These are phyloP conservation scores for Schizothorax lantsangensis DNA, from an alignment of 2,797 vertebrate genomes.

Conservation along the genomic window DNA sequence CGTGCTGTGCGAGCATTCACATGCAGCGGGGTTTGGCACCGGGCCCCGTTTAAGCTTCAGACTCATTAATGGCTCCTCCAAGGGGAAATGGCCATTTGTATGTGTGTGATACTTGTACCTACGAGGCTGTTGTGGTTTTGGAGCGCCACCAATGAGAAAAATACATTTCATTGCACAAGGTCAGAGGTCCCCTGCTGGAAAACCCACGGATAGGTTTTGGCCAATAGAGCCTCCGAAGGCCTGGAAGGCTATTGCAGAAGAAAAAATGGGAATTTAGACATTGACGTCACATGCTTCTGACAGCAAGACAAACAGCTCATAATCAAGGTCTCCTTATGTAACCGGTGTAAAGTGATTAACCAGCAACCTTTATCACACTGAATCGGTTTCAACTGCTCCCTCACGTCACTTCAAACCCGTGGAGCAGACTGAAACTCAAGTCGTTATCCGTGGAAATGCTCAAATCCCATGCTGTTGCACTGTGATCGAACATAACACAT, in stretches of 20 bases:
- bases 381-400: conserved; percentile 22
- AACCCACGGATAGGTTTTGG: conserved; percentile 43
- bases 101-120: conserved; percentile 67
- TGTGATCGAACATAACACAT: neutral
- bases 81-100: conserved; percentile 74
- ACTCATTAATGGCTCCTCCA: conserved; percentile 75
- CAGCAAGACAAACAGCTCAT: conserved; percentile 23
- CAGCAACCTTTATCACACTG: conserved; percentile 39
- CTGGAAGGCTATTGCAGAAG: conserved; percentile 57
- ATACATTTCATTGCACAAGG: conserved; percentile 68
- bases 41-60: conserved; percentile 69
- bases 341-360: conserved; percentile 34
- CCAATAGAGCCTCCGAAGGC: conserved; percentile 57
- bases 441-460: too few relatives aligned
- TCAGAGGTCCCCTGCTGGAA: conserved; percentile 62
- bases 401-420: neutral
- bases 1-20: conserved; percentile 65
- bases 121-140: conserved; percentile 64
- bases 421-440: neutral
- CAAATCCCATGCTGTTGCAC: neutral
- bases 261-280: conserved; percentile 57
- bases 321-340: conserved; percentile 38
- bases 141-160: conserved; percentile 65
- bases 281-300: conserved; percentile 59
- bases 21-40: conserved; percentile 74